Evolutionary conservation across 2,888 invertebrate genomes (phyloP).

Genomic region (Vanessa cardui): DNA sequence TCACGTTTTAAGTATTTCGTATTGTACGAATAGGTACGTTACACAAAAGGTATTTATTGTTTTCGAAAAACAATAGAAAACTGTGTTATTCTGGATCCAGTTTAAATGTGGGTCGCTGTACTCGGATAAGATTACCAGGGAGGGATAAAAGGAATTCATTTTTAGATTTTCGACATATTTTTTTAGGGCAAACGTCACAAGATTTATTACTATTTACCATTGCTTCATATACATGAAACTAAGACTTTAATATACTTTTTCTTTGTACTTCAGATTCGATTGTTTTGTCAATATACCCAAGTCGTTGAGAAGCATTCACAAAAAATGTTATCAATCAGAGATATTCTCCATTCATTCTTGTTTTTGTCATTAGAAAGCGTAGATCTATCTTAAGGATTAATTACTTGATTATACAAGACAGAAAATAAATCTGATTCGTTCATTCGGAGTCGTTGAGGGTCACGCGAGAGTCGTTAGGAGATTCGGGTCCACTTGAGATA

Average conservation of each 20-base stretch:
- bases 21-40: conserved; percentile 16
- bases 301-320: no score
- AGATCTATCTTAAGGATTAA: conserved; percentile 4
- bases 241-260: no score
- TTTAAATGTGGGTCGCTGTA: conserved; percentile 21
- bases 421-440: conserved; percentile 14
- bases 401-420: conserved; percentile 10
- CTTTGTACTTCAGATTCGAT: no score
- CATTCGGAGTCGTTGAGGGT: conserved; percentile 13
- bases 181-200: neutral
- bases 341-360: neutral
- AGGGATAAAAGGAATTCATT: neutral
- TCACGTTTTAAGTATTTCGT: conserved; percentile 21
- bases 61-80: conserved; percentile 34
- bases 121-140: conserved; percentile 20
- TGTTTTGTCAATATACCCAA: no score
- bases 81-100: conserved; percentile 9
- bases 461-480: conserved; percentile 19
- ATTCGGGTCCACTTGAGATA: conserved; percentile 13
- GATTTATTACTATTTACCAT: neutral
- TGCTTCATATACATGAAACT: neutral
- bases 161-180: conserved; percentile 5
- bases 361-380: neutral
- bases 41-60: conserved; percentile 34
- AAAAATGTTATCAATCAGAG: neutral